Evolutionary conservation across 2,113 vertebrate species (phyloP).

Genomic region (Cyphomyrus plagiostoma): DNA sequence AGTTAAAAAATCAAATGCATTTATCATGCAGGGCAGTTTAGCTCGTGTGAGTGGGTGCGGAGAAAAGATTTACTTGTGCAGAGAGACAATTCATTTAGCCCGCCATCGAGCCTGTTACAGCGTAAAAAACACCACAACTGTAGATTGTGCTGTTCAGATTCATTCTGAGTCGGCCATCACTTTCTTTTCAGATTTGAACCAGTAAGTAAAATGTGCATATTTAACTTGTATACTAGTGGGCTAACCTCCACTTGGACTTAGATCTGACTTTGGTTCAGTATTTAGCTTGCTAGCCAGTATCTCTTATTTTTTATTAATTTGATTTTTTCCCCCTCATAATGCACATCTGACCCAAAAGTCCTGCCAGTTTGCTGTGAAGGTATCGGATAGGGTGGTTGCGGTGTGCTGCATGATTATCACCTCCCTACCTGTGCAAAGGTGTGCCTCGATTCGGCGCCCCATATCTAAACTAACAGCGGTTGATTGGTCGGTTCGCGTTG

Average conservation of each 20-base stretch:
- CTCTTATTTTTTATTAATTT: neutral
- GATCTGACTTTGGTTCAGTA: neutral
- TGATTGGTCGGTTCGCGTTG: neutral
- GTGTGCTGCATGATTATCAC: neutral
- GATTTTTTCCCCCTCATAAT: neutral
- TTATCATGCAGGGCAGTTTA: neutral
- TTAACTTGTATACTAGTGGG: neutral
- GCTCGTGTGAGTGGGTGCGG: neutral
- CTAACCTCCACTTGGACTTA: neutral
- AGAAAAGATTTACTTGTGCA: neutral
- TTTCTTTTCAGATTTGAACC: neutral
- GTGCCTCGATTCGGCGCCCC: neutral
- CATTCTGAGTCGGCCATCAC: neutral
- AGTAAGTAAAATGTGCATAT: neutral
- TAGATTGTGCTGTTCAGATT: constrained; percentile 5
- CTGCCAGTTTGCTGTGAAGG: neutral
- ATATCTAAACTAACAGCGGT: neutral
- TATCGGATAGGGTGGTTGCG: neutral
- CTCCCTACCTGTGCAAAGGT: constrained; percentile 10
- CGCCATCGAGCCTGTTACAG: neutral
- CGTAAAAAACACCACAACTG: neutral
- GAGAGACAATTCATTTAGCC: neutral
- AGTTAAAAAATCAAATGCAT: neutral
- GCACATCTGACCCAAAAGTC: neutral
- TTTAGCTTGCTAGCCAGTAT: neutral